These are phyloP conservation scores for Tricholaema leucomelas DNA, from an alignment of 2,113 vertebrate species.

Conservation along the genomic window DNA sequence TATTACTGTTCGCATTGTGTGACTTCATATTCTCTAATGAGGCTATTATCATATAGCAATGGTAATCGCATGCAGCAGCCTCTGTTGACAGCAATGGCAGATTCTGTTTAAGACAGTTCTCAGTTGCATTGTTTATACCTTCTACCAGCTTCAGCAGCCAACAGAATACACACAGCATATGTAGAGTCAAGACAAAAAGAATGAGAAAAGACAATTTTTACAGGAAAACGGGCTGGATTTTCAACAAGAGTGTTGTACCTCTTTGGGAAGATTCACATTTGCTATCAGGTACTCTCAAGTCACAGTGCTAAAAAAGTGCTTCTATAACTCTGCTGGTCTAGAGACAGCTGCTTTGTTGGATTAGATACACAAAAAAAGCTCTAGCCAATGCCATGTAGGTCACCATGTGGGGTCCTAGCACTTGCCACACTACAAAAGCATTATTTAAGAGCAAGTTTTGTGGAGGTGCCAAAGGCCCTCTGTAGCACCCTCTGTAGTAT, in stretches of 20 bases:
- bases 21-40: not conserved
- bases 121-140: not conserved
- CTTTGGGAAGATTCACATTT: not conserved
- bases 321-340: slow-evolving; percentile 19
- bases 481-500: slow-evolving; percentile 39
- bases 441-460: slow-evolving; percentile 46
- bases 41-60: not conserved
- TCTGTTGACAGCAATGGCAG: fast-evolving
- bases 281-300: not conserved
- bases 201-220: not conserved
- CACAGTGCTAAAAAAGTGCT: not conserved
- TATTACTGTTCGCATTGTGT: not conserved
- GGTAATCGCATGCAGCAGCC: not conserved
- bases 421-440: slow-evolving; percentile 9
- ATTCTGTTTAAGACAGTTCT: not conserved
- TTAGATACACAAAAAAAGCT: slow-evolving; percentile 28
- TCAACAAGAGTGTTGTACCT: not conserved
- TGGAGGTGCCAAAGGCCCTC: slow-evolving; percentile 25
- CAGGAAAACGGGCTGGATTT: not conserved
- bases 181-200: not conserved
- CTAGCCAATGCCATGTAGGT: slow-evolving; percentile 44
- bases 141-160: not conserved
- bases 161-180: not conserved
- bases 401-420: slow-evolving; percentile 45
- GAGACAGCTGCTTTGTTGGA: slow-evolving; percentile 67